Conservation (phyloP, 1,140 invertebrate genomes). For the Melitaea cinxia region DNA sequence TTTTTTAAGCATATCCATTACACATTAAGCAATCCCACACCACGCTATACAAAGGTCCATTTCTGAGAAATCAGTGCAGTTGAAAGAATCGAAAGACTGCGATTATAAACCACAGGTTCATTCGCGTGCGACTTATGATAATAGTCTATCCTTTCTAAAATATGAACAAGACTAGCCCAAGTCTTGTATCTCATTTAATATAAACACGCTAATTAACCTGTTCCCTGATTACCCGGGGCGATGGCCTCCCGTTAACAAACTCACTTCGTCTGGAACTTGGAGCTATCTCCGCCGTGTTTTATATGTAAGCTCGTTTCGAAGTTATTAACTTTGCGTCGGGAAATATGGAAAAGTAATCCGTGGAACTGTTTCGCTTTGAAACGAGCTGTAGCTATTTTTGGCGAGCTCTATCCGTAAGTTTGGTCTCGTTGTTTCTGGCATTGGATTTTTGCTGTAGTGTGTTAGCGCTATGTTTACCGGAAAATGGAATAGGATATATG, state of each 20-base stretch:
- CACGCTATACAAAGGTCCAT: too few relatives aligned
- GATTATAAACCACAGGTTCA: too few relatives aligned
- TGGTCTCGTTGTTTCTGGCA: too few relatives aligned
- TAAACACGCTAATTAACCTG: slow-evolving; percentile 24
- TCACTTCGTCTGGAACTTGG: neutral
- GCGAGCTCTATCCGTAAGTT: too few relatives aligned
- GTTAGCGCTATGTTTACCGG: too few relatives aligned
- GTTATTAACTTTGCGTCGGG: neutral
- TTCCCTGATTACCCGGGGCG: slow-evolving; percentile 14
- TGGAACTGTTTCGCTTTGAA: neutral
- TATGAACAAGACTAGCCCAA: neutral
- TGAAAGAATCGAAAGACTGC: too few relatives aligned
- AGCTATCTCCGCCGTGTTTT: slow-evolving; percentile 1
- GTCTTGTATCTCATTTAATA: slow-evolving; percentile 23
- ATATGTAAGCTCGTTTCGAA: slow-evolving; percentile 1
- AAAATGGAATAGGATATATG: too few relatives aligned
- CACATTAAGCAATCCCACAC: too few relatives aligned
- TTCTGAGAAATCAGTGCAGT: too few relatives aligned
- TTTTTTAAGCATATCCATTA: too few relatives aligned
- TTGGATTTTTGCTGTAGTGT: too few relatives aligned
- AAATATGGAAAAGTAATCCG: neutral
- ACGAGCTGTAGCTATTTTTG: too few relatives aligned
- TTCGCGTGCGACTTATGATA: neutral
- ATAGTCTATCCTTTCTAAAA: neutral
- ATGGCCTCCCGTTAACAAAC: slow-evolving; percentile 1